Evolutionary conservation across 2,113 vertebrate species (phyloP), one percentile per base, ranked within the genome.

Genomic region (Charina bottae): DNA sequence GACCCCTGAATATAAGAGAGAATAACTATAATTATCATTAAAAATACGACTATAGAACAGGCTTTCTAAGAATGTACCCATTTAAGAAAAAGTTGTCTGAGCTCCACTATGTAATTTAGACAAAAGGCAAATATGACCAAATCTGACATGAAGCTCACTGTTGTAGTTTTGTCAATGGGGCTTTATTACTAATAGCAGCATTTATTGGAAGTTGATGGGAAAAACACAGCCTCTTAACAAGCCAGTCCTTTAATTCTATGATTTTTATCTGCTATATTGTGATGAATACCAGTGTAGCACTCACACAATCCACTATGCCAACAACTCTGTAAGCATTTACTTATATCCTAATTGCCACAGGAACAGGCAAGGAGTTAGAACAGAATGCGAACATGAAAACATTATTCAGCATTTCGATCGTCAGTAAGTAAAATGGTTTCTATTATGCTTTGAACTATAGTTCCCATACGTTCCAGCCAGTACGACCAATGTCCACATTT

Each of bases 1-100:
- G 0, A 95, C 37, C 85, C 99, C 98, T 96, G 60, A 49, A 55
- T 11, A 90, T 88, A 94, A 78, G 0, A 91, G n/a, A 91, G 24
- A 95, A 68, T 33, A 84, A 92, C 92, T 90, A 62, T n/a, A 93
- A 2, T 15, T 1, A 85, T 28, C 37, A 83, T 37, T 28, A 11
- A 42, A 78, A 78, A 42, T 78, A 78, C 37, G 8, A 78, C 8
- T 78, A 33, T 10, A 4, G 2, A 86, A 33, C 28, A 60, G 15
- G 28, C 21, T n/a, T n/a, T n/a, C n/a, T 83, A 56, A 60, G 12
- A 37, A 2, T 84, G 11, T 56, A 53, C 33, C 33, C 11, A 21
- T 19, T 78, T 46, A 84, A 42, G 8, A 54, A 60, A 54, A 33
- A 85, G 19, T 21, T 59, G 37, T 53, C 24, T 88, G 55, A 89